A percentile compares a stretch with the other conserved stretches of the same genome.
Conservation (phyloP, 2,888 invertebrate genomes). For the Cosmorhoe ocellata region DNA sequence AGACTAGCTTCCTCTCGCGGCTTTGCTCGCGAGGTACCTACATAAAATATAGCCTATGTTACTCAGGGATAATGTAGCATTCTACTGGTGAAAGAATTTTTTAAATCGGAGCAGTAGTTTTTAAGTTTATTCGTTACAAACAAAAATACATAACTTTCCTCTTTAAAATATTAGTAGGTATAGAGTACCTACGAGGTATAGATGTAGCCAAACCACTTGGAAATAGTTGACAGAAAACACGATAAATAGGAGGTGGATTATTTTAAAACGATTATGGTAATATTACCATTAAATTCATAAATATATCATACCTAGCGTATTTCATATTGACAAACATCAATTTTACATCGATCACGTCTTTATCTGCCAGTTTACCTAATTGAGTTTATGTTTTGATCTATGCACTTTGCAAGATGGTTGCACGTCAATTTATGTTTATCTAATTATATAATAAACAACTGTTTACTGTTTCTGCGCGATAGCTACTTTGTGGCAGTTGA, state of each 20-base stretch:
- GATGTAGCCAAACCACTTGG: not conserved
- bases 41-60: too few species aligned
- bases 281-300: not conserved
- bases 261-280: constrained; percentile 6
- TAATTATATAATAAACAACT: constrained; percentile 2
- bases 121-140: too few species aligned
- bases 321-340: constrained; percentile 8
- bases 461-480: not conserved
- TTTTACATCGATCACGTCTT: not conserved
- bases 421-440: constrained; percentile 17
- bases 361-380: constrained; percentile 9
- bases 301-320: constrained; percentile 5
- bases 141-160: too few species aligned
- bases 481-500: too few species aligned
- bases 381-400: constrained; percentile 11
- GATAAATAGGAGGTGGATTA: not conserved
- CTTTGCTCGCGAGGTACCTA: too few species aligned
- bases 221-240: too few species aligned
- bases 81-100: too few species aligned
- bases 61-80: too few species aligned
- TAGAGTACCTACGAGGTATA: too few species aligned
- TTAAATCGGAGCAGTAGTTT: too few species aligned
- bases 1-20: too few species aligned
- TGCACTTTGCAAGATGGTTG: constrained; percentile 26
- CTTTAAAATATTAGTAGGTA: too few species aligned